Percentiles rank a stretch among this genome's conserved stretches.
Conservation (phyloP, 2,113 vertebrate species). For the Sus scrofa region DNA sequence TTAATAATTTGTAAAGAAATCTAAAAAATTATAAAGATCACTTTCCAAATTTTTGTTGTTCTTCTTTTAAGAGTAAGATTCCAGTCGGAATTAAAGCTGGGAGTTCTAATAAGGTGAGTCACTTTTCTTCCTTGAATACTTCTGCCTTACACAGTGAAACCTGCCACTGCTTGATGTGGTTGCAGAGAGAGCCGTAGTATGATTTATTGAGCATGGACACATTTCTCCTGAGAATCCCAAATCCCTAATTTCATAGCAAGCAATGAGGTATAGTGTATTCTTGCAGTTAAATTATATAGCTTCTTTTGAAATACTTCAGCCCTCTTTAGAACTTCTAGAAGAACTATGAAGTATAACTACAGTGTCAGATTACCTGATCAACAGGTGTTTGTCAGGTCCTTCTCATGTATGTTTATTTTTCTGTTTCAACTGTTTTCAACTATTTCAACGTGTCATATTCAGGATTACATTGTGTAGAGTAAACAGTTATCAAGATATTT, state of each 20-base stretch:
- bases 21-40: neutral
- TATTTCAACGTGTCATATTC: neutral
- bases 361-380: neutral
- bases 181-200: neutral
- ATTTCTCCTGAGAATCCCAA: neutral
- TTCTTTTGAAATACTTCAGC: constrained; percentile 20
- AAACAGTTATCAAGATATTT: constrained; percentile 11
- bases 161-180: neutral
- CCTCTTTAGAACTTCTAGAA: constrained; percentile 40
- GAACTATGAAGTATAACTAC: neutral
- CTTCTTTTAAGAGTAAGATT: constrained; percentile 93
- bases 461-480: neutral
- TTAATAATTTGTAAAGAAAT: constrained; percentile 30
- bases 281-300: neutral
- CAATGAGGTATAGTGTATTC: neutral
- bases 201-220: neutral
- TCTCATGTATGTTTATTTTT: neutral
- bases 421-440: neutral
- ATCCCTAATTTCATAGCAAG: neutral
- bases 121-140: constrained; percentile 53
- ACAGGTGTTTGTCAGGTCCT: neutral
- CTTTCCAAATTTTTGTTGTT: constrained; percentile 21
- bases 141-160: neutral
- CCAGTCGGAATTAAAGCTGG: constrained; percentile 98
- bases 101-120: constrained; percentile 96